Conservation (phyloP, 1,140 invertebrate species). For the Neodiprion pinetum region DNA sequence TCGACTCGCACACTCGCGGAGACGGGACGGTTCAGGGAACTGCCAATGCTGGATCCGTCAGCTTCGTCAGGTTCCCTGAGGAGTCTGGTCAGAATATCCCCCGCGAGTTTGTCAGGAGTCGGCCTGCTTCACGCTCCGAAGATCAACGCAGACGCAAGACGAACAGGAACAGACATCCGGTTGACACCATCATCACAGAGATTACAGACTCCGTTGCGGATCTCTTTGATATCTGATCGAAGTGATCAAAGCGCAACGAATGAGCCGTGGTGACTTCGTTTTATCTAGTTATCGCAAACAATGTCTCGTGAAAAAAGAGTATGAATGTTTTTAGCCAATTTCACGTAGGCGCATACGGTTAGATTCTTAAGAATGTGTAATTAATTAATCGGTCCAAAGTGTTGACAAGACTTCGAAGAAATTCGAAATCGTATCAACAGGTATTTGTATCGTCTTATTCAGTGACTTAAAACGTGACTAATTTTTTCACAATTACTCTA, state of each 20-base stretch:
- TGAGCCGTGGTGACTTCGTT: too few species aligned
- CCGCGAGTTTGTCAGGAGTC: slow-evolving; percentile 39
- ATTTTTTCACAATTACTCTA: too few species aligned
- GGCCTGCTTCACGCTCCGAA: slow-evolving; percentile 2
- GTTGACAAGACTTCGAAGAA: too few species aligned
- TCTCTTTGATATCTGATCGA: slow-evolving; percentile 34
- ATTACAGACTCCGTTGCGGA: slow-evolving; percentile 35
- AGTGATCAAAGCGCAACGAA: not conserved
- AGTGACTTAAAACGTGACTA: too few species aligned
- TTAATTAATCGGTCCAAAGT: too few species aligned
- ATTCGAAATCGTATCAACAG: too few species aligned
- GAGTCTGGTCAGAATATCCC: slow-evolving; percentile 34
- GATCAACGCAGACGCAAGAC: slow-evolving; percentile 21
- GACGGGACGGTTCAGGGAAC: slow-evolving; percentile 29
- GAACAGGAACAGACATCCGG: slow-evolving; percentile 27
- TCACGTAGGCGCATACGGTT: too few species aligned
- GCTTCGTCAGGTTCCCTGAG: slow-evolving; percentile 33
- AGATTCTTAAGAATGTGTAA: too few species aligned
- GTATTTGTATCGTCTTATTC: too few species aligned
- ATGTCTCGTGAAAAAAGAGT: too few species aligned
- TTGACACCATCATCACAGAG: slow-evolving; percentile 30
- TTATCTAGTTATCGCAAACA: too few species aligned
- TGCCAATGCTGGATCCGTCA: slow-evolving; percentile 34
- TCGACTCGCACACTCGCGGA: slow-evolving; percentile 30
- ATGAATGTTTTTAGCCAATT: too few species aligned